Conservation (phyloP, 2,113 vertebrate genomes). For the Lonchura striata region DNA sequence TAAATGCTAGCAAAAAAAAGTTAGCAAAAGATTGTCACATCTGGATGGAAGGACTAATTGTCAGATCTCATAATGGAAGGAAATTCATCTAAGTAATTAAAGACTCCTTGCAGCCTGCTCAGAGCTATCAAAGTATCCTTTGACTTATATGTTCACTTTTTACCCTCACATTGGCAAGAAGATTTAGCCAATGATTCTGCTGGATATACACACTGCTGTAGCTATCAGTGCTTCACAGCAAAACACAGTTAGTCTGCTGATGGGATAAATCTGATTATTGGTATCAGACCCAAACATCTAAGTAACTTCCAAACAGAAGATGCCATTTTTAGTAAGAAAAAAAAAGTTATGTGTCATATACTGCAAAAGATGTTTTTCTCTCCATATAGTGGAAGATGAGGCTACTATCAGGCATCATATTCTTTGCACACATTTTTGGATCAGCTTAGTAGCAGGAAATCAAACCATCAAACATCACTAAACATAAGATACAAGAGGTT, state of each 20-base stretch:
- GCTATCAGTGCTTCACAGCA: background rate
- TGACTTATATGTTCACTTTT: background rate
- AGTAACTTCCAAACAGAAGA: background rate
- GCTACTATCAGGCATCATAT: background rate
- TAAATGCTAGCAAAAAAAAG: background rate
- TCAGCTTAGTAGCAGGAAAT: constrained; percentile 24
- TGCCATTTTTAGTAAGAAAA: background rate
- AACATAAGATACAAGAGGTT: background rate
- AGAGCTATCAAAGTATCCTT: background rate
- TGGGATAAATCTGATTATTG: background rate
- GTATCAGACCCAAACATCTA: background rate
- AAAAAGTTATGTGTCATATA: background rate
- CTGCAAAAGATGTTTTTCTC: background rate
- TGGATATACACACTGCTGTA: background rate
- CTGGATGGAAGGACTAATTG: background rate
- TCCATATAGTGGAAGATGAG: background rate
- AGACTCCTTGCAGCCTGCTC: background rate
- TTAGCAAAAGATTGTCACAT: background rate
- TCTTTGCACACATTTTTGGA: constrained; percentile 15
- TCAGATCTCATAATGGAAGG: background rate
- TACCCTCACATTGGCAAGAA: background rate
- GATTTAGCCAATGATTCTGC: background rate
- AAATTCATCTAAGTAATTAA: background rate
- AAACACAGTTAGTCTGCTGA: background rate
- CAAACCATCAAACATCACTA: constrained; percentile 23